Base-by-base conservation (phyloP, 2,797 vertebrate genomes). In the Platyrinchus mystaceus region DNA sequence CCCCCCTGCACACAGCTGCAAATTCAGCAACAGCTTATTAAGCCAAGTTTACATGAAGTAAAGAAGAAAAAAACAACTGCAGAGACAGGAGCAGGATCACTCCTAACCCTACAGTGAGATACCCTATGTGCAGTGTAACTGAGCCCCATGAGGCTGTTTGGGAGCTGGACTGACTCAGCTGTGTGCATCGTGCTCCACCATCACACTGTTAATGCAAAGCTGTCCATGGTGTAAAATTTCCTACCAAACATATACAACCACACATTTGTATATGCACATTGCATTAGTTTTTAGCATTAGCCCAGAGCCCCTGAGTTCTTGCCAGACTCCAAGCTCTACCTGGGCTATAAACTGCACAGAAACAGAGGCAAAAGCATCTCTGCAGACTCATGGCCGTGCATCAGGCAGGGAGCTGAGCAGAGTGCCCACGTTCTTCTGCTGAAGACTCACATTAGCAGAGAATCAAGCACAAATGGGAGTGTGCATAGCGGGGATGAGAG, bases 111-210 rank as follows among this genome's bases (percentile, higher is more conserved):
- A 8, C 18, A 21, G 43, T 5, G 15, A 53, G 43, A 17, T 6
- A 36, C 19, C 20, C 24, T 30, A 36, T 2, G 0, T 32, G 28
- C 1, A 0, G n/a, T 1, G 0, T 6, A 34, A 39, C 20, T 5
- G 32, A 84, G 70, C 37, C 41, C 69, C 50, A 7, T 0, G 0
- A 55, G 63, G 52, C 23, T 37, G 11, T 41, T 0, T 32, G 36
- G 58, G 37, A 75, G 62, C 34, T 30, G 62, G 49, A 30, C 2
- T 3, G 28, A 21, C 13, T 52, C 23, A 47, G 2, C 37, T 47
- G 28, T 7, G 22, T 2, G 26, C 4, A 5, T 12, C 2, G 0
- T 0, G 0, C 11, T 71, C 43, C n/a, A 47, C 7, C n/a, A 44
- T 26, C 34, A 5, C 4, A 20, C 27, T 14, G 21, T 11, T 82